These are phyloP conservation scores for Netelia melanura DNA, from an alignment of 2,888 invertebrate species.

Conservation along the genomic window DNA sequence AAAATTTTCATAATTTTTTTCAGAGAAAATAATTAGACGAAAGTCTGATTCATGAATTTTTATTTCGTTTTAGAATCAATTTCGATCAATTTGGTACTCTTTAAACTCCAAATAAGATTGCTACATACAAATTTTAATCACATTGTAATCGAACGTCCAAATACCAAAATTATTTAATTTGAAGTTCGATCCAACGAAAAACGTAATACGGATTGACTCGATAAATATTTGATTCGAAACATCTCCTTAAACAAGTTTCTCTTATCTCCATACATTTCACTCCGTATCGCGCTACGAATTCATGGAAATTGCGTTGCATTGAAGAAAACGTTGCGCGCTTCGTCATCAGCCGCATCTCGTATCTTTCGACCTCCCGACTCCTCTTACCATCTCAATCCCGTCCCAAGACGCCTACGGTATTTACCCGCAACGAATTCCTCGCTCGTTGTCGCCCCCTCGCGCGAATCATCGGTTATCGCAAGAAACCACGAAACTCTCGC, in stretches of 20 bases:
- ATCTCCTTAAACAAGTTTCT: not conserved
- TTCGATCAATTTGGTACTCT: no score
- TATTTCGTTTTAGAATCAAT: no score
- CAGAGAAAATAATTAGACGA: no score
- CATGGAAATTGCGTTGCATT: constrained; percentile 1
- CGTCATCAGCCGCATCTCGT: not conserved
- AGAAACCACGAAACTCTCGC: constrained; percentile 74
- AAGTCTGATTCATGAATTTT: no score
- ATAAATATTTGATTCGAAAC: not conserved
- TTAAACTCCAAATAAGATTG: no score
- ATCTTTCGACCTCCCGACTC: constrained; percentile 66
- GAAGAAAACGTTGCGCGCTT: not conserved
- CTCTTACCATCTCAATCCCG: constrained; percentile 68
- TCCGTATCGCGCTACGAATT: constrained; percentile 7
- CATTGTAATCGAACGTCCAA: not conserved
- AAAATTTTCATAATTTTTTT: no score
- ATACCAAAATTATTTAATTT: no score
- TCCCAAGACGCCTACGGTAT: constrained; percentile 77
- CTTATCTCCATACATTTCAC: not conserved
- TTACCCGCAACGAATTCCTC: constrained; percentile 81
- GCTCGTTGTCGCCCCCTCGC: constrained; percentile 79
- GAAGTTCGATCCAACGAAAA: not conserved
- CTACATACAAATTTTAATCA: no score
- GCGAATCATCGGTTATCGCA: constrained; percentile 72
- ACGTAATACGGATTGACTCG: not conserved